phyloP scores from a whole-genome alignment of 30 jellyfish, hydroid and myxozoan genomes.

The Sanderia malayensis region DNA sequence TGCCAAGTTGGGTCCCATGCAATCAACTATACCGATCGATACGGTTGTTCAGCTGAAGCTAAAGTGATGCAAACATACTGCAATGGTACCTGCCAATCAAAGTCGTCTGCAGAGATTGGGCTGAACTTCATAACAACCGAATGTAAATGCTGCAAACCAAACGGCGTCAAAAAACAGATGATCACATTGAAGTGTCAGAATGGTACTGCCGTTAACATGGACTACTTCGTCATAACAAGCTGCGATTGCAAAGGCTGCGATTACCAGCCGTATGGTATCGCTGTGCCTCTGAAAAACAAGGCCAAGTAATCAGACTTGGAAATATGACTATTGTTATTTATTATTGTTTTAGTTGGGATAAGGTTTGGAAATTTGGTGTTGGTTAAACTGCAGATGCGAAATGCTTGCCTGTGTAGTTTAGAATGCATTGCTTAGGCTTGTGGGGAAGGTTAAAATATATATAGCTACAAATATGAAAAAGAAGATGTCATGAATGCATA shows the following conservation, averaged over 20 bases:
- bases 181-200: constrained; percentile 36
- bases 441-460: no score
- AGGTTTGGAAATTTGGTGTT: no score
- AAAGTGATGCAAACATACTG: constrained; percentile 29
- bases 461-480: no score
- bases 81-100: constrained; percentile 50
- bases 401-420: no score
- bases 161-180: constrained; percentile 13
- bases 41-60: constrained; percentile 39
- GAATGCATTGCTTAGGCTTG: no score
- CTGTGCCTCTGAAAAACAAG: constrained; percentile 11
- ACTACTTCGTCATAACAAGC: constrained; percentile 12
- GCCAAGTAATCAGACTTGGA: no score
- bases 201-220: constrained; percentile 31
- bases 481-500: no score
- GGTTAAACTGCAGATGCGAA: no score
- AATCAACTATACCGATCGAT: background rate
- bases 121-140: background rate
- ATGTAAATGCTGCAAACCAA: constrained; percentile 69
- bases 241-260: constrained; percentile 45
- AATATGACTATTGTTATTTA: no score
- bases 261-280: constrained; percentile 52
- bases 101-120: constrained; percentile 22
- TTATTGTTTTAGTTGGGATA: no score
- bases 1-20: background rate